These are phyloP conservation scores for Vulpes lagopus DNA, from an alignment of 2,113 vertebrate species.

Conservation along the genomic window DNA sequence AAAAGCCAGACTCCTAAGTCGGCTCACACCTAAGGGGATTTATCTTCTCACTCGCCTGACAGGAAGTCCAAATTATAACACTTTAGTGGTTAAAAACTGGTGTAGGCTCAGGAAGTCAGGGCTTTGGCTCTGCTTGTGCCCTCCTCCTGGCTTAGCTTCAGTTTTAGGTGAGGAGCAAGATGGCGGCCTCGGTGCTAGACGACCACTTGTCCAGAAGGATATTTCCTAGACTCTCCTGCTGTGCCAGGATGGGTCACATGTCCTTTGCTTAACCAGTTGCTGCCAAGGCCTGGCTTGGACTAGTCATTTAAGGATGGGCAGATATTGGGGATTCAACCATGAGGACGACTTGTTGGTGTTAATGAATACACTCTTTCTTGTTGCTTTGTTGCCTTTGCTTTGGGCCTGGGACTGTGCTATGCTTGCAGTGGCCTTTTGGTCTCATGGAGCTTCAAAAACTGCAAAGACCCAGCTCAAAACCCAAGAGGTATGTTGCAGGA, in stretches of 20 bases:
- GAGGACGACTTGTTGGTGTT: fast-evolving
- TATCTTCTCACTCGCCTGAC: not conserved
- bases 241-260: not conserved
- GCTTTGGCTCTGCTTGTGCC: not conserved
- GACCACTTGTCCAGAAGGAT: not conserved
- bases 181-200: not conserved
- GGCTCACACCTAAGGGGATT: not conserved
- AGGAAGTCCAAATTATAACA: not conserved
- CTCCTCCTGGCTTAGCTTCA: not conserved
- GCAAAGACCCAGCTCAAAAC: not conserved
- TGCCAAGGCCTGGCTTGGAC: not conserved
- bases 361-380: fast-evolving
- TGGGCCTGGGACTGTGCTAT: not conserved
- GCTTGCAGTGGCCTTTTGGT: not conserved
- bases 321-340: not conserved
- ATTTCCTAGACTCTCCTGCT: not conserved
- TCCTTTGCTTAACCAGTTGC: not conserved
- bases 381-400: no score
- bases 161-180: not conserved
- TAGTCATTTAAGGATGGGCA: not conserved
- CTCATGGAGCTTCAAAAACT: not conserved
- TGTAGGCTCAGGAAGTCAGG: not conserved
- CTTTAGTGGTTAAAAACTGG: no score
- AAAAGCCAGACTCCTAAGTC: not conserved
- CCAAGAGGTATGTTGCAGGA: not conserved